These are phyloP conservation scores for Anastrepha obliqua DNA, from an alignment of 1,140 invertebrate species.

Conservation along the genomic window DNA sequence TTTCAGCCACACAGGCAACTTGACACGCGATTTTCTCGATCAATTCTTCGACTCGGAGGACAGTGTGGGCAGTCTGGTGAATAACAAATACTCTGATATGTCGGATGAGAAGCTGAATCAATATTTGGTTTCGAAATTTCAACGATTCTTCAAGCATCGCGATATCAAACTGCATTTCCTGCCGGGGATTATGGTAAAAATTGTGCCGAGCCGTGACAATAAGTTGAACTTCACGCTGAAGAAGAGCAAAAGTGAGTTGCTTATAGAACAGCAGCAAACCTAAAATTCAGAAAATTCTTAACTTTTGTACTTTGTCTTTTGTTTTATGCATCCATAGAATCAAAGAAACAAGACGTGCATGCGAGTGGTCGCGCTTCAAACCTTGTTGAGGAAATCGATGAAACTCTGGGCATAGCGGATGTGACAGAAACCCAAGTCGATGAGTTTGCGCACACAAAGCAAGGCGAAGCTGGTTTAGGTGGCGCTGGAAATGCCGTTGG, in stretches of 20 bases:
- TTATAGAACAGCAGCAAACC: neutral
- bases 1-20: conserved; percentile 64
- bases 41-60: conserved; percentile 69
- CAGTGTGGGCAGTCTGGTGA: conserved; percentile 65
- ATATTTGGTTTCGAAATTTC: conserved; percentile 66
- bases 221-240: conserved; percentile 70
- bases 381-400: conserved; percentile 30
- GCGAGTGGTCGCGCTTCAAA: neutral
- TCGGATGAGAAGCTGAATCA: conserved; percentile 69
- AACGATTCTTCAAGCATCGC: conserved; percentile 71
- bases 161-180: conserved; percentile 72
- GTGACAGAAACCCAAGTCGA: neutral
- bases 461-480: neutral
- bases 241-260: conserved; percentile 62
- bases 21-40: conserved; percentile 70
- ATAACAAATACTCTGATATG: conserved; percentile 65
- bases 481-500: conserved; percentile 11
- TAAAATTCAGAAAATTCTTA: neutral
- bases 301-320: neutral
- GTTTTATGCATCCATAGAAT: neutral
- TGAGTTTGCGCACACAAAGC: neutral
- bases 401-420: neutral
- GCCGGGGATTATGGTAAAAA: conserved; percentile 69
- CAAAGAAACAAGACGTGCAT: neutral
- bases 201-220: conserved; percentile 72